Evolutionary conservation across 1,140 invertebrate species (phyloP).

Genomic region (Ctenoplectra terminalis): DNA sequence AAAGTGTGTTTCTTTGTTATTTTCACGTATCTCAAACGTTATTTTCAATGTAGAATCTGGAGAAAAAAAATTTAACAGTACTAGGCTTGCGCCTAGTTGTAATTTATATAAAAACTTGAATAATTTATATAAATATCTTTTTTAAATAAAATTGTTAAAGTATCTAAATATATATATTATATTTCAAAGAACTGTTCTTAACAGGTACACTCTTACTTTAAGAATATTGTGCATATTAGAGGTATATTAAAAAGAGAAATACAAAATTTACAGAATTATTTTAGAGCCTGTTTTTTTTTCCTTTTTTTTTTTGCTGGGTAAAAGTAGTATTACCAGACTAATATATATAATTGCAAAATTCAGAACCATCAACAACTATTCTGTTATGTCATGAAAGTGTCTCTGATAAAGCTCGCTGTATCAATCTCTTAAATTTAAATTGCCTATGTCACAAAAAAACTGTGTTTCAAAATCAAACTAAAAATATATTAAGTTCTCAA

Average conservation of each 20-base stretch:
- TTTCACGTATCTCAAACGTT: neutral
- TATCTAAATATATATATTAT: constrained; percentile 29
- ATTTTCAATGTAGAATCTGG: neutral
- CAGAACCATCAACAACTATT: constrained; percentile 45
- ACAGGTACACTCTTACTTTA: constrained; percentile 50
- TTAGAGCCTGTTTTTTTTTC: constrained; percentile 12
- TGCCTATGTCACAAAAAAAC: constrained; percentile 48
- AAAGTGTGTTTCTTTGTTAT: neutral
- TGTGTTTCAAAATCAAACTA: constrained; percentile 30
- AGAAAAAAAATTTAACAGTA: constrained; percentile 11
- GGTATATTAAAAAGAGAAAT: constrained; percentile 33
- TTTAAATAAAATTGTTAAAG: constrained; percentile 29
- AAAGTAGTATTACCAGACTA: constrained; percentile 33
- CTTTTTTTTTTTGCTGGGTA: neutral
- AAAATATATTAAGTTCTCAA: constrained; percentile 74
- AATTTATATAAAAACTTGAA: constrained; percentile 50
- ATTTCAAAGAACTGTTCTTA: constrained; percentile 32
- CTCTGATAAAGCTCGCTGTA: constrained; percentile 44
- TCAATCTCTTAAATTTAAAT: constrained; percentile 44
- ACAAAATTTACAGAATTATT: constrained; percentile 39
- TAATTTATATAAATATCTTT: constrained; percentile 46
- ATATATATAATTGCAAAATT: constrained; percentile 34
- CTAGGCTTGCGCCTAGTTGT: constrained; percentile 3
- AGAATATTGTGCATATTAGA: constrained; percentile 48
- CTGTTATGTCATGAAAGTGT: constrained; percentile 40